phyloP scores from a whole-genome alignment of 2,888 invertebrate species.

The Chrysolina haemoptera region DNA sequence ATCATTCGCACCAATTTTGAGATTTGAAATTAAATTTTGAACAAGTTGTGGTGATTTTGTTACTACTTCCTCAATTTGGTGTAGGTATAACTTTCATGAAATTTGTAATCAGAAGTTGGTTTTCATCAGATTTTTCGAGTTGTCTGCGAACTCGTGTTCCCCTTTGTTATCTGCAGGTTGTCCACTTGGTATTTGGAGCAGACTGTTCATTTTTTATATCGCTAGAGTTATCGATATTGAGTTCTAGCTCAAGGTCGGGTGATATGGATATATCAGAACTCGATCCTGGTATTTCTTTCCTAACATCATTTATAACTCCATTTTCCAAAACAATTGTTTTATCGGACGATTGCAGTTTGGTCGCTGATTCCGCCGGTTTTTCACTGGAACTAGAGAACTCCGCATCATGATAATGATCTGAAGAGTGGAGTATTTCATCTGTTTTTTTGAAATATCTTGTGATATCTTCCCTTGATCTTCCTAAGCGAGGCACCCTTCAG shows the following conservation, averaged over 20 bases:
- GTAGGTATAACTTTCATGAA: neutral
- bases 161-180: neutral
- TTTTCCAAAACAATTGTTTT: neutral
- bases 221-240: neutral
- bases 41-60: slow-evolving; percentile 4
- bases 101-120: neutral
- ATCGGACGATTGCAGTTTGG: neutral
- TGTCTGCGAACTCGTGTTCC: neutral
- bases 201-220: neutral
- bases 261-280: neutral
- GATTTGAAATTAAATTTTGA: slow-evolving; percentile 4
- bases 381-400: neutral
- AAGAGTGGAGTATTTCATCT: neutral
- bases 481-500: neutral
- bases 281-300: neutral
- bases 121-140: neutral
- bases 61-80: slow-evolving; percentile 4
- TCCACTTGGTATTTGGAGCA: neutral
- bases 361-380: neutral
- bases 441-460: slow-evolving; percentile 5
- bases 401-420: neutral
- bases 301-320: neutral
- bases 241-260: neutral
- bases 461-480: neutral
- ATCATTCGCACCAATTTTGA: neutral